phyloP scores from a whole-genome alignment of 37 sponge, comb jelly and placozoan genomes.

The Amphimedon queenslandica region DNA sequence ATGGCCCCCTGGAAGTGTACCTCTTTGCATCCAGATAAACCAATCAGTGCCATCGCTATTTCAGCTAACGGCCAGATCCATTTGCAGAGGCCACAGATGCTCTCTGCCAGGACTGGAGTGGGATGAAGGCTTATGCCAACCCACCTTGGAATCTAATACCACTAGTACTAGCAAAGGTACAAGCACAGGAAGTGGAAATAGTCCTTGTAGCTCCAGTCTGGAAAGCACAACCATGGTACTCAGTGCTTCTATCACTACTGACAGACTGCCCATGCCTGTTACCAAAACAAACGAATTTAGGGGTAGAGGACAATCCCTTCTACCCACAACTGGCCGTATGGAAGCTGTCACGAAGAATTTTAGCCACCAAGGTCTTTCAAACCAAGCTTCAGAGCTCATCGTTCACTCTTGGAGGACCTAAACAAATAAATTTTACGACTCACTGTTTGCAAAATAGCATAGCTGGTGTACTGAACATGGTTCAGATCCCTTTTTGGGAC shows the following conservation, averaged over 20 bases:
- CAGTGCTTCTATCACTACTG: neutral
- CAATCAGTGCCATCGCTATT: no score
- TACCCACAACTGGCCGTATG: slow-evolving; percentile 26
- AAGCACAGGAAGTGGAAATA: no score
- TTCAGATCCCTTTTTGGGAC: slow-evolving; percentile 16
- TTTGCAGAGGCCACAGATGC: slow-evolving; percentile 10
- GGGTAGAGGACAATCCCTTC: slow-evolving; percentile 1
- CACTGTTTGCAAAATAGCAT: slow-evolving; percentile 33
- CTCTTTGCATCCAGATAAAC: no score
- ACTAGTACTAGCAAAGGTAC: neutral
- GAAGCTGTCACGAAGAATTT: slow-evolving; percentile 26
- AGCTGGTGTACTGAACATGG: slow-evolving; percentile 24
- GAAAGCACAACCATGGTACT: slow-evolving; percentile 28
- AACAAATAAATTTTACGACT: no score
- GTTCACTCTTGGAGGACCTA: slow-evolving; percentile 19
- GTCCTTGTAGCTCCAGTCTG: no score
- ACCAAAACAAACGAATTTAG: no score
- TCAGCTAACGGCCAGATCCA: no score
- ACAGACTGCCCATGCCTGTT: no score
- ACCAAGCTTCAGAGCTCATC: slow-evolving; percentile 11
- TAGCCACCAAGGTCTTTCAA: slow-evolving; percentile 19
- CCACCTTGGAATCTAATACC: neutral
- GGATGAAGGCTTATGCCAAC: neutral
- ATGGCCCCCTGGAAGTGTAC: slow-evolving; percentile 8
- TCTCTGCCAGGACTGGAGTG: neutral